Base-by-base conservation (phyloP, 2,797 vertebrate genomes). In the Stomatorhinus walkeri region DNA sequence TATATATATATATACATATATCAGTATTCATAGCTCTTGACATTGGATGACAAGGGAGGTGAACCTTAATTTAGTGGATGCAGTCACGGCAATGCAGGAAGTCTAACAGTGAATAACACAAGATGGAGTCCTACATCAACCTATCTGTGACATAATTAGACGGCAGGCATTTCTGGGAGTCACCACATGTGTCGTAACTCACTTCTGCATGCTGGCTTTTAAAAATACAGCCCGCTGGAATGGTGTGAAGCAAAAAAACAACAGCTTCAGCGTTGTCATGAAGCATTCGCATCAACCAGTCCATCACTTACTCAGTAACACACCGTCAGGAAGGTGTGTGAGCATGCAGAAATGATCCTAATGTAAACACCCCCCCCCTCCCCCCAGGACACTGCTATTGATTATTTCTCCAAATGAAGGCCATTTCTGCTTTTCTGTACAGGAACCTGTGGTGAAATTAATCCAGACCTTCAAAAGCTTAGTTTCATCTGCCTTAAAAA, bases 371-470 rank as follows among this genome's bases (percentile, higher is more conserved):
- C 56, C 87, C 24, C 52, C 28, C 28, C 28, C 28, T 1, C 28
- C 28, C 28, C 28, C 46, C 59, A 19, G 88, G 89, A 89, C 72
- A 87, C 52, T 48, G 40, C 7, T 87, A 89, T 89, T 87, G 89
- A 89, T 89, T 87, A 89, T 87, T 64, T 40, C 87, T 88, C 56
- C 79, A 85, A 43, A 84, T 88, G 76, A 48, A 83, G 89, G 87
- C 56, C 16, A 88, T 72, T 88, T 49, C 61, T 88, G 56, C 87
- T 51, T 56, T 87, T 48, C 46, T 61, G 43, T 24, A 64, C 76
- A 56, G 87, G 76, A 88, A 88, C 56, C 79, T 88, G 72, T 16
- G 51, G 28, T 85, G 79, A 89, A 88, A 89, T 89, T 64, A 89
- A 88, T 87, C 54, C 14, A 52, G 76, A 8, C 56, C 56, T 88